phyloP scores from a whole-genome alignment of 2,113 vertebrate genomes.

The Nibea albiflora region DNA sequence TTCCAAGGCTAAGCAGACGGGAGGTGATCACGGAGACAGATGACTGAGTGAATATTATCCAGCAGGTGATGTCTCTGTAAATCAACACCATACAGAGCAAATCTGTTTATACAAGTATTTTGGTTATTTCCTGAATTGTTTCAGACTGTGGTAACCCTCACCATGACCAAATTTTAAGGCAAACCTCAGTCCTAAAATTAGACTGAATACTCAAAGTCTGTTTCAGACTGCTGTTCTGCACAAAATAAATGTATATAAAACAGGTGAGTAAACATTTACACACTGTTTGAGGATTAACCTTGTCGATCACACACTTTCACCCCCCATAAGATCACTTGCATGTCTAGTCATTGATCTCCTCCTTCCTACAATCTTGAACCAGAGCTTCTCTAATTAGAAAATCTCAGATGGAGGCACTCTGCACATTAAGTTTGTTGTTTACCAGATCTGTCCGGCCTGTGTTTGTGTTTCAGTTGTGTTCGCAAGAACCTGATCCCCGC shows the following conservation, averaged over 20 bases:
- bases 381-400: too few species aligned
- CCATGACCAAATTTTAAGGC: not conserved
- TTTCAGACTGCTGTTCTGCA: not conserved
- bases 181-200: not conserved
- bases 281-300: too few species aligned
- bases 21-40: too few species aligned
- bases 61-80: not conserved
- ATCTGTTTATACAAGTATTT: not conserved
- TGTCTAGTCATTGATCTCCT: too few species aligned
- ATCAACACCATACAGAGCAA: not conserved
- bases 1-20: too few species aligned
- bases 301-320: too few species aligned
- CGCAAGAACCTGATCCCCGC: slow-evolving; percentile 95
- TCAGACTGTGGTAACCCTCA: not conserved
- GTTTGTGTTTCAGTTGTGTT: slow-evolving; percentile 87
- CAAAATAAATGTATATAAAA: too few species aligned
- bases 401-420: too few species aligned
- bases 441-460: not conserved
- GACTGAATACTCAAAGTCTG: not conserved
- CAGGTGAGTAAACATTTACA: too few species aligned
- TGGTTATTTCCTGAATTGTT: not conserved
- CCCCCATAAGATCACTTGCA: too few species aligned
- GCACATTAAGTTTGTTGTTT: too few species aligned
- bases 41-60: not conserved
- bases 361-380: too few species aligned